Conservation (phyloP, 2,888 invertebrate genomes). For the Phanerotoma sp. region DNA sequence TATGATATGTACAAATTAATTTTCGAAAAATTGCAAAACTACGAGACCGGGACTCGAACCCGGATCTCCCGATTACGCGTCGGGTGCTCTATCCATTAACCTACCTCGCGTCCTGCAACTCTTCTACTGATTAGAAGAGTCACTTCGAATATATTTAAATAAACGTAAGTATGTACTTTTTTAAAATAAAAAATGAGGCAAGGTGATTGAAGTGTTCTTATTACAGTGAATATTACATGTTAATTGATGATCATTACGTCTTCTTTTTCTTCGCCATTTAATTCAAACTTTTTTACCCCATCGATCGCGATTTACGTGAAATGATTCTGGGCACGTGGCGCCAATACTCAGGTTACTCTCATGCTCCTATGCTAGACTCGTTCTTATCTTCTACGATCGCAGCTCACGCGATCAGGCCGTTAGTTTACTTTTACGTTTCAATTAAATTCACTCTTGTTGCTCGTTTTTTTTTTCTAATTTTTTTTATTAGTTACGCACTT, state of each 20-base stretch:
- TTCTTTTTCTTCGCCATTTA: too few relatives aligned
- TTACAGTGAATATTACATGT: conserved; percentile 8
- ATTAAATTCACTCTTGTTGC: conserved; percentile 28
- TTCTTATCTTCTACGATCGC: conserved; percentile 28
- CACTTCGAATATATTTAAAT: too few relatives aligned
- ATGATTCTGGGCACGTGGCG: conserved; percentile 31
- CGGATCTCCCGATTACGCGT: too few relatives aligned
- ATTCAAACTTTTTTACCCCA: conserved; percentile 29
- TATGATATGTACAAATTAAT: too few relatives aligned
- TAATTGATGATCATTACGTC: conserved; percentile 18
- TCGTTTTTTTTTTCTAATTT: conserved; percentile 6
- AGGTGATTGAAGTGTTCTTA: background rate
- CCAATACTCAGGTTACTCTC: conserved; percentile 14
- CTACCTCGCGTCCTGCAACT: too few relatives aligned
- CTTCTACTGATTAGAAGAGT: too few relatives aligned
- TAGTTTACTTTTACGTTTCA: conserved; percentile 34
- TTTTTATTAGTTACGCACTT: background rate
- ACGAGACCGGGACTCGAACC: too few relatives aligned
- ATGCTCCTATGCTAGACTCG: conserved; percentile 10
- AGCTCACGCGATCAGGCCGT: conserved; percentile 30
- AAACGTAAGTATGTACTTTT: too few relatives aligned
- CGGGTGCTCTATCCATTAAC: too few relatives aligned
- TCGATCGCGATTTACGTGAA: conserved; percentile 28
- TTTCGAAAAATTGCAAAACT: too few relatives aligned
- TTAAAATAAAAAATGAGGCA: too few relatives aligned